These are phyloP conservation scores for Chrysoperla carnea DNA, from an alignment of 1,140 invertebrate species.

Conservation along the genomic window DNA sequence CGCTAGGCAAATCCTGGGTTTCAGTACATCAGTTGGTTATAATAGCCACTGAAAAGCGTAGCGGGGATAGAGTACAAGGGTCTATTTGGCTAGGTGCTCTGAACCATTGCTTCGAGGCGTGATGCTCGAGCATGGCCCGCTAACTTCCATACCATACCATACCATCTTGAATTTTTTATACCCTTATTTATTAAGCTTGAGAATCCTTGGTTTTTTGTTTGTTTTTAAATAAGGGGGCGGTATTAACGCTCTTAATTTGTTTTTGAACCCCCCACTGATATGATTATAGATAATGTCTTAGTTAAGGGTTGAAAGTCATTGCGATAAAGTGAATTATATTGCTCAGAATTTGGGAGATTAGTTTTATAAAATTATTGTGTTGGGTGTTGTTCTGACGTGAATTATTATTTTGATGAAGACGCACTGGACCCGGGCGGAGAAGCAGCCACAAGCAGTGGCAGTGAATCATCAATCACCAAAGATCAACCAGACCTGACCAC, in stretches of 20 bases:
- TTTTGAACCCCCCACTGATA: neutral
- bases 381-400: neutral
- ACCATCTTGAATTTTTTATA: too few relatives aligned
- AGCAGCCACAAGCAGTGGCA: conserved; percentile 12
- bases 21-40: too few relatives aligned
- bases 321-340: neutral
- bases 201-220: too few relatives aligned
- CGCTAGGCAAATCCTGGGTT: too few relatives aligned
- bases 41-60: too few relatives aligned
- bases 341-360: neutral
- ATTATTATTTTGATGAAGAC: conserved; percentile 18
- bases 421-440: conserved; percentile 22
- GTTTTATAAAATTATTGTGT: neutral
- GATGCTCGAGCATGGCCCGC: too few relatives aligned
- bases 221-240: neutral
- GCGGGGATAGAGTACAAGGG: too few relatives aligned
- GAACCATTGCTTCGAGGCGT: too few relatives aligned
- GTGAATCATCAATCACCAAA: conserved; percentile 10
- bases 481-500: conserved; percentile 5
- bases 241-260: neutral
- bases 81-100: too few relatives aligned
- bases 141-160: too few relatives aligned
- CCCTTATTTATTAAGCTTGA: too few relatives aligned
- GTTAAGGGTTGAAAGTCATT: neutral
- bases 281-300: neutral